Percentiles rank a stretch among this genome's conserved stretches.
Evolutionary conservation across 2,113 vertebrate species (phyloP).

Genomic region (Semnornis frantzii): DNA sequence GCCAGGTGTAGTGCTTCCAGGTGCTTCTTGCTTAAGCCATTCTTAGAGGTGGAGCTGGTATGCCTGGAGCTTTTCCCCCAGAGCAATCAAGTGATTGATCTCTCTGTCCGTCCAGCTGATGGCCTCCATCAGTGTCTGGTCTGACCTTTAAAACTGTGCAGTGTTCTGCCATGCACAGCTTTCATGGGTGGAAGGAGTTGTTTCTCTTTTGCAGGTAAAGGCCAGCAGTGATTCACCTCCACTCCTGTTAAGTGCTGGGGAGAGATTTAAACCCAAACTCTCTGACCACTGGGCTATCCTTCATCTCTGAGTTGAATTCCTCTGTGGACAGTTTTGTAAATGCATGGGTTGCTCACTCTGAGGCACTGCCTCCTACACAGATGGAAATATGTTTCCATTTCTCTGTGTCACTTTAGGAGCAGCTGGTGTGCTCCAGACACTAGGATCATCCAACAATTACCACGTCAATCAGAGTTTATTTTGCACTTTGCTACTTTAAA

Average conservation of each 20-base stretch:
- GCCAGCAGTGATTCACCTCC: neutral
- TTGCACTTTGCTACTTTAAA: constrained; percentile 7
- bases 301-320: neutral
- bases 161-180: neutral
- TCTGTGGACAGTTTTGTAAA: neutral
- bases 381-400: neutral
- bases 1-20: neutral
- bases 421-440: neutral
- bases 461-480: constrained; percentile 33
- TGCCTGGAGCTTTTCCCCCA: neutral
- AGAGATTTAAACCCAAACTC: neutral
- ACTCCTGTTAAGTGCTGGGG: neutral
- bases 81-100: neutral
- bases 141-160: neutral
- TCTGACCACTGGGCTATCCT: neutral
- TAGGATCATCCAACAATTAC: neutral
- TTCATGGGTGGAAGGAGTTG: neutral
- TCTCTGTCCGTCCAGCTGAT: neutral
- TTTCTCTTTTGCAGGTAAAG: neutral
- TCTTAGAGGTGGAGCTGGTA: neutral
- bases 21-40: neutral
- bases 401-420: neutral
- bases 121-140: neutral
- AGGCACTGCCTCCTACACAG: neutral
- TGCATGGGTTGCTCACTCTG: neutral